A percentile compares a stretch with the other conserved stretches of the same genome.
Evolutionary conservation across 2,113 vertebrate genomes (phyloP).

Genomic region (Dipodomys merriami): DNA sequence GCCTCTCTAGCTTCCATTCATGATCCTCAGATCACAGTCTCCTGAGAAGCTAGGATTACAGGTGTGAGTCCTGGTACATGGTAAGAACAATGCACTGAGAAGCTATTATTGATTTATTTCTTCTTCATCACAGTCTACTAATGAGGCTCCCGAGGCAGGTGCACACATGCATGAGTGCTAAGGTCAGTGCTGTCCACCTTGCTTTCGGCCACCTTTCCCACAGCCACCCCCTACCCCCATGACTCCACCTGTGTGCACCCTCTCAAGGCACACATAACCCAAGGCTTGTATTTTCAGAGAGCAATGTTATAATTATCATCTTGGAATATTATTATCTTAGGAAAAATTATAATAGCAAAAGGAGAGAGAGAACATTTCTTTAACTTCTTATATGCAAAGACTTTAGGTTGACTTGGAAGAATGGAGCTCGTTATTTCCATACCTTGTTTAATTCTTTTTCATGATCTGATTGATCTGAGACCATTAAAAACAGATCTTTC

Average conservation of each 20-base stretch:
- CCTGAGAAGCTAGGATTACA: too few species aligned
- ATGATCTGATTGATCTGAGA: constrained; percentile 73
- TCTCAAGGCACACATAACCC: not conserved
- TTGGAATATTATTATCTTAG: not conserved
- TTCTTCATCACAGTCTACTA: not conserved
- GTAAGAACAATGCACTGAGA: not conserved
- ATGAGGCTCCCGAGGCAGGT: not conserved
- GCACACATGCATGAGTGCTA: accelerated
- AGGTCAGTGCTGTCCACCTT: not conserved
- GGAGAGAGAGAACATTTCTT: not conserved
- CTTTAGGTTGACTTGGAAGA: not conserved
- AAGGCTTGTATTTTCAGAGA: not conserved
- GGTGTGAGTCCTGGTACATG: not conserved
- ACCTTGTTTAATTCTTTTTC: constrained; percentile 82
- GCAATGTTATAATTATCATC: not conserved
- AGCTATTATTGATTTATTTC: not conserved
- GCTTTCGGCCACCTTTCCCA: accelerated
- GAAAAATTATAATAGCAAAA: constrained; percentile 25
- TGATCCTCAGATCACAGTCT: too few species aligned
- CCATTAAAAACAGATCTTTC: constrained; percentile 67
- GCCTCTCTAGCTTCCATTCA: too few species aligned
- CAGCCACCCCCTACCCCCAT: not conserved
- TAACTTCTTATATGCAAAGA: not conserved
- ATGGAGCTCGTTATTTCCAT: constrained; percentile 42
- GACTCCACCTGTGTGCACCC: too few species aligned